phyloP scores from a whole-genome alignment of 2,797 vertebrate species.

The Darevskia mixta region DNA sequence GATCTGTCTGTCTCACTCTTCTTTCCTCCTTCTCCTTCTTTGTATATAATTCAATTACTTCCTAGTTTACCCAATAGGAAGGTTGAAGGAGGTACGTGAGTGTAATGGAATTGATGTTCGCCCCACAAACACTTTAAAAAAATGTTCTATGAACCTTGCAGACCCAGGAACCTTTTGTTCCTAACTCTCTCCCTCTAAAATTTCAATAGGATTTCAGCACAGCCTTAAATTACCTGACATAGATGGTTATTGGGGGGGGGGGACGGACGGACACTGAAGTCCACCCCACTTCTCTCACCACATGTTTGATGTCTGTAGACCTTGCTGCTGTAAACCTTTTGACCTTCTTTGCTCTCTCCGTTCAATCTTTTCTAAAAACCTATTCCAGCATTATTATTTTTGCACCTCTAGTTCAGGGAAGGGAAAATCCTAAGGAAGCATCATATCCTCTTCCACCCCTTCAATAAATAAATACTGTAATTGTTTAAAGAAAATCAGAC shows the following conservation, averaged over 20 bases:
- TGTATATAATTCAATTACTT: not conserved
- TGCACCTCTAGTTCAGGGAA: too few species aligned
- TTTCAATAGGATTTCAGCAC: too few species aligned
- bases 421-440: too few species aligned
- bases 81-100: not conserved
- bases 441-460: not conserved
- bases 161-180: not conserved
- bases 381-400: too few species aligned
- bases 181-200: not conserved
- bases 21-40: too few species aligned
- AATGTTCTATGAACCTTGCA: not conserved
- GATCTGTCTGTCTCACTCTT: not conserved
- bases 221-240: too few species aligned
- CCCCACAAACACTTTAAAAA: accelerated
- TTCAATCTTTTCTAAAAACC: not conserved
- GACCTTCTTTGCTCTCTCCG: not conserved
- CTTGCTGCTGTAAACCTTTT: not conserved
- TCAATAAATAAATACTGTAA: too few species aligned
- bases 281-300: not conserved
- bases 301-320: too few species aligned
- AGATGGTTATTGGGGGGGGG: not conserved
- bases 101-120: not conserved
- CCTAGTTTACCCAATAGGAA: not conserved
- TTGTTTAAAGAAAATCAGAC: not conserved
- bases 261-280: not conserved